phyloP scores from a whole-genome alignment of 2,797 vertebrate species.

The Geotrypetes seraphini region DNA sequence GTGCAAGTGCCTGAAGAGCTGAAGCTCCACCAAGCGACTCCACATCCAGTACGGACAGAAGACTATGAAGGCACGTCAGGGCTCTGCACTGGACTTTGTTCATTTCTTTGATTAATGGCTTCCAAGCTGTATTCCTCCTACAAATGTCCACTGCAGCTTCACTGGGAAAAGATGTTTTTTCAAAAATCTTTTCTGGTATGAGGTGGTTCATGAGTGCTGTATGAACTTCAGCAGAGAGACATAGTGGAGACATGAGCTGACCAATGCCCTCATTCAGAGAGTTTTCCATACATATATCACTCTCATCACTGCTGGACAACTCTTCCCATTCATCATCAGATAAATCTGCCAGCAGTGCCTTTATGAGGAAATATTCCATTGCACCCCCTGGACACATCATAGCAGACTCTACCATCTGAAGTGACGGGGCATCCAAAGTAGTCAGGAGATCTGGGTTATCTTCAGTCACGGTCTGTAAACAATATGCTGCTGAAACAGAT shows the following conservation, averaged over 20 bases:
- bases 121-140: too few species aligned
- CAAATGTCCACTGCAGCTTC: too few species aligned
- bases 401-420: slow-evolving; percentile 63
- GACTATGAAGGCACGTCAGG: slow-evolving; percentile 83
- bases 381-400: slow-evolving; percentile 57
- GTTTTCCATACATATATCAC: slow-evolving; percentile 71
- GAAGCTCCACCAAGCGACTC: slow-evolving; percentile 75
- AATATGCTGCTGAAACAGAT: slow-evolving; percentile 88
- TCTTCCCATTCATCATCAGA: slow-evolving; percentile 95
- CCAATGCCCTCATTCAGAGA: slow-evolving; percentile 51
- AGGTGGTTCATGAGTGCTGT: slow-evolving; percentile 68
- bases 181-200: slow-evolving; percentile 85
- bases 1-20: slow-evolving; percentile 72
- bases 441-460: slow-evolving; percentile 83
- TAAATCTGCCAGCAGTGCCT: slow-evolving; percentile 84
- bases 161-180: too few species aligned
- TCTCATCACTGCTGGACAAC: slow-evolving; percentile 87
- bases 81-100: slow-evolving; percentile 79
- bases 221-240: slow-evolving; percentile 85
- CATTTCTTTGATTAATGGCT: too few species aligned
- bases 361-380: slow-evolving; percentile 72
- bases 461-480: slow-evolving; percentile 89
- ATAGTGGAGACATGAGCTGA: slow-evolving; percentile 78
- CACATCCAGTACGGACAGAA: slow-evolving; percentile 75
- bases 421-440: slow-evolving; percentile 54